Base-by-base conservation (phyloP, 1,140 invertebrate genomes). In the Cyclina sinensis region DNA sequence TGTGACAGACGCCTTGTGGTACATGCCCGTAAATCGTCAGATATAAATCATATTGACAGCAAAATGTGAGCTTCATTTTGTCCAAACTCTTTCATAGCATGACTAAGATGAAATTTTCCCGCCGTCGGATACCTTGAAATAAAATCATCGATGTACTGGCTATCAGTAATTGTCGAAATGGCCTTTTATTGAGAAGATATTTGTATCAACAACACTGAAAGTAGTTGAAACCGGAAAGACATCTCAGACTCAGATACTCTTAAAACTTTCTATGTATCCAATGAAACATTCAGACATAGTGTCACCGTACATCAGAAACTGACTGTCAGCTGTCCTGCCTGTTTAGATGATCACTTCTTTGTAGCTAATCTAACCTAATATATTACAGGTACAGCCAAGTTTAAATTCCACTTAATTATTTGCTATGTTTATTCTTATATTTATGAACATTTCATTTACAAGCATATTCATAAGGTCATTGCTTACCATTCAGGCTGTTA, bases 101-200 rank as follows among this genome's bases (percentile, higher is more conserved):
- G 76, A 14, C 91, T 82, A 16, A 68, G 32, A 7, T 90, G 86
- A 68, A 30, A 84, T 54, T 76, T 88, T 84, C 24, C 90, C 86
- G 57, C 91, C 68, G 35, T 76, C 84, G 91, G 54, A 51, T 85
- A 48, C 48, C 91, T 91, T 89, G 91, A 79, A 24, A 92, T 59
- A 27, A 91, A 70, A 14, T 84, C 91, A n/a, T 92, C 87, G 0
- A 91, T 68, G 73, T 94, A 93, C 1, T 84, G 59, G 70, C 76
- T 37, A 54, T 92, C 68, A 3, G 68, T 92, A 85, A 91, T 89
- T 91, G 96, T 39, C 90, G 91, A 0, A 98, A n/a, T n/a, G 98
- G 94, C 98, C 97, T 27, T 99, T 97, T 1, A 97, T 96, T 0
- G 98, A 98, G 89, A 97, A 96, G 4, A 97, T 96, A 21, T 85